phyloP scores from a whole-genome alignment of 1,140 invertebrate genomes.

The Aphis gossypii region DNA sequence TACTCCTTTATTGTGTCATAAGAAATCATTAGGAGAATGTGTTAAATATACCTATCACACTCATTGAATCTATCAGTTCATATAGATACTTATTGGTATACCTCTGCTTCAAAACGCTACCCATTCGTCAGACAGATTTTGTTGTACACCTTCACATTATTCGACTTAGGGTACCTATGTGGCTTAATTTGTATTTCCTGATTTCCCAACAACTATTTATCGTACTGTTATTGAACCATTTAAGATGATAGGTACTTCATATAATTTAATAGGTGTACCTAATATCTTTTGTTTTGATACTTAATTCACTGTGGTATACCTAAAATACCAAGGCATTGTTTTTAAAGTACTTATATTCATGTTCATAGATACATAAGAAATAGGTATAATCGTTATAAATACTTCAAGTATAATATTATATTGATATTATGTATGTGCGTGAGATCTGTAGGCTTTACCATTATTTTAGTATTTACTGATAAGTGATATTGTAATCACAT shows the following conservation, averaged over 20 bases:
- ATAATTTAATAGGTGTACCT: neutral
- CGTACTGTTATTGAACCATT: neutral
- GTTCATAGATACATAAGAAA: neutral
- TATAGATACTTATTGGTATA: neutral
- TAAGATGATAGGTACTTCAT: neutral
- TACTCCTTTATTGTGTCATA: neutral
- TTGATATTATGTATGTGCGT: neutral
- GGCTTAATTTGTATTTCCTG: neutral
- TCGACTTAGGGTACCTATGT: neutral
- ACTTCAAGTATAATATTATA: neutral
- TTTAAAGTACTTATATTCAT: neutral
- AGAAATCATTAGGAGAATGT: neutral
- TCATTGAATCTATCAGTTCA: neutral
- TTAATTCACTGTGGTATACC: neutral
- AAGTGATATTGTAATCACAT: conserved; percentile 8
- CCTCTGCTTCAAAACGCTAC: neutral
- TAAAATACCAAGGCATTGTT: neutral
- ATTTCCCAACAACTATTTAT: neutral
- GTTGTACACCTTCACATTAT: neutral
- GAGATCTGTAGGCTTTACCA: neutral
- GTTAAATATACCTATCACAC: neutral
- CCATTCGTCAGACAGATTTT: neutral
- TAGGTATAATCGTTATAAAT: neutral
- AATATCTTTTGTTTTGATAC: neutral
- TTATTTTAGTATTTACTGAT: conserved; percentile 16